Evolutionary conservation across 2,113 vertebrate genomes (phyloP), one percentile per base, ranked within the genome.

Genomic region (Centrocercus urophasianus): DNA sequence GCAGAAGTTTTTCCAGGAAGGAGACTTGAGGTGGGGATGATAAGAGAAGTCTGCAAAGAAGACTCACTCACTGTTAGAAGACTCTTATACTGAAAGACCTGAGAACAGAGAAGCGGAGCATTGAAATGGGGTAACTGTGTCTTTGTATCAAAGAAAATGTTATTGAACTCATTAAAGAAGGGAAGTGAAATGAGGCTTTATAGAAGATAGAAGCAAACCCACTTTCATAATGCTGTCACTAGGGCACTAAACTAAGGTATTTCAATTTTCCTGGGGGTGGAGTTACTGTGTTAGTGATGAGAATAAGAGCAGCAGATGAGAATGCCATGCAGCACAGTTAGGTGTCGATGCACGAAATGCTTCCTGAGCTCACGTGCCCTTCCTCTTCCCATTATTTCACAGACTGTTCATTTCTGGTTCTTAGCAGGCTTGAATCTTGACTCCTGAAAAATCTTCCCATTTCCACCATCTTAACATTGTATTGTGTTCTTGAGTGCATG

Each of bases 91-190:
- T 60, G 43, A 65, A 63, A 63, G 80, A 75, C 61, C 52, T 69
- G 57, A 72, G 47, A 74, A 34, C 0, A 0, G 73, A 75, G 70
- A 75, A 72, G 59, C 40, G 16, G 22, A 1, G 38, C 78, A 11
- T 2, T 82, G 63, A 85, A 92, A 83, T 85, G 75, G 75, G 63
- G 54, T 93, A 83, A 93, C 71, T 76, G 42, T 92, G 57, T 73
- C 43, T 93, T 95, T 95, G 34, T 78, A 75, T 93, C 52, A 82
- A 82, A 57, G 34, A 16, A 22, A 52, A 27, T 18, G 14, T 65
- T 61, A 40, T 30, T 75, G 52, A 84, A 84, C 89, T 93, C 40
- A n/a, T 85, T 89, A 40, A 27, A 7, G 65, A 30, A 76, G 79
- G 82, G 63, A 87, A 95, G 76, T 72, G 7, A 42, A 56, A 36